A percentile compares a stretch with the other conserved stretches of the same genome.
These are phyloP conservation scores for Caenorhabditis briggsae DNA, from an alignment of 1,140 invertebrate genomes.

Conservation along the genomic window DNA sequence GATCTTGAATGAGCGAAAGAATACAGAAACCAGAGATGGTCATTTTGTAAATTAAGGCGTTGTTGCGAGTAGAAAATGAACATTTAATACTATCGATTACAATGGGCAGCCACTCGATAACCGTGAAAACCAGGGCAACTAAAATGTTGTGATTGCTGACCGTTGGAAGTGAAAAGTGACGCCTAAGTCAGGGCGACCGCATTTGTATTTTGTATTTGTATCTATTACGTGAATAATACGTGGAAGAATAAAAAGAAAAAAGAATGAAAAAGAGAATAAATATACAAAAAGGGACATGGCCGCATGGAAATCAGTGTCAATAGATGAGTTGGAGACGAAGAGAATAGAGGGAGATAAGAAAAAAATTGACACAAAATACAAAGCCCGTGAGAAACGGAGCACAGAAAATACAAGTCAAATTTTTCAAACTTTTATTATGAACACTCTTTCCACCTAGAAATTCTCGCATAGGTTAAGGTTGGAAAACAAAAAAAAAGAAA, in stretches of 20 bases:
- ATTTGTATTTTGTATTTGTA: too few species aligned
- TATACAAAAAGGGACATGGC: too few species aligned
- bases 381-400: constrained; percentile 28
- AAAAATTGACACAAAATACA: constrained; percentile 14
- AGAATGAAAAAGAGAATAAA: too few species aligned
- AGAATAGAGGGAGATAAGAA: not conserved
- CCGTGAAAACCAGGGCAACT: not conserved
- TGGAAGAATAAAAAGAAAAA: too few species aligned
- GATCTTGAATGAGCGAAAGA: constrained; percentile 52
- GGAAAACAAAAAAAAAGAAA: not conserved
- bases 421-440: not conserved
- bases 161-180: not conserved
- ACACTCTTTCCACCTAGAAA: constrained; percentile 34
- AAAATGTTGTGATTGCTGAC: not conserved
- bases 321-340: not conserved
- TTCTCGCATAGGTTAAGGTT: constrained; percentile 48
- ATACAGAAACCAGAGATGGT: constrained; percentile 38
- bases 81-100: not conserved
- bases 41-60: constrained; percentile 5
- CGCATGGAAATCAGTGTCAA: constrained; percentile 11
- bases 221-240: too few species aligned
- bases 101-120: not conserved
- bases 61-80: not conserved
- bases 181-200: not conserved
- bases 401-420: not conserved